Base-by-base conservation (phyloP, 1,140 invertebrate genomes). In the Anadara kagoshimensis region DNA sequence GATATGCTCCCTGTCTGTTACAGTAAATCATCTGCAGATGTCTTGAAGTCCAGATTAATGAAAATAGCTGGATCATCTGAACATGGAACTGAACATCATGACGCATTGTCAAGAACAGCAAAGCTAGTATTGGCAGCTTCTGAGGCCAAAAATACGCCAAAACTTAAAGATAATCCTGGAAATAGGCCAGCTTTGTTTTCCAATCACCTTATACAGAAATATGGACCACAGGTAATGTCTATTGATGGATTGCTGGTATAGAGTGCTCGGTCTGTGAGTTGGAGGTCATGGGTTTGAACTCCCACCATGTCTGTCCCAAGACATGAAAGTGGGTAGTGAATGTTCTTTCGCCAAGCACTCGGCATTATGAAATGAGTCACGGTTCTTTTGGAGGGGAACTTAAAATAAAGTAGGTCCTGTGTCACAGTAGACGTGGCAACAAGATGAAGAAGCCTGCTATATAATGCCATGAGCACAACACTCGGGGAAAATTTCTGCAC, bases 31-130 rank as follows among this genome's bases (percentile, higher is more conserved):
- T 20, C 43, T 8, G 20, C 3, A 1, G 29, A 62, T 64, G 43
- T 54, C 26, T 61, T 86, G 12, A 83, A 83, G 68, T 59, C 77
- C 1, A 78, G 72, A 12, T 63, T 87, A 14, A 57, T 86, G 53
- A 85, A 83, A 69, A 78, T 87, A 12, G 75, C 80, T 5, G 75
- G 77, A 12, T 81, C 74, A 20, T 54, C 75, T 26, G 83, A 86
- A 36, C 71, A 77, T 71, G 85, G 83, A 1, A 61, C 65, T 0
- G 79, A 80, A 36, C 63, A 74, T 22, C 78, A 75, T 11, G 74
- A 77, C 5, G 73, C 79, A 10, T 51, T 87, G 44, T 78, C 85
- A 10, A 69, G 86, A 36, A 83, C 81, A 45, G 86, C 84, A n/a
- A 80, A 82, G 59, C 76, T 87, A 14, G 83, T 87, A 0, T 62